Evolutionary conservation across 2,113 vertebrate genomes (phyloP).

Genomic region (Grammomys surdaster): DNA sequence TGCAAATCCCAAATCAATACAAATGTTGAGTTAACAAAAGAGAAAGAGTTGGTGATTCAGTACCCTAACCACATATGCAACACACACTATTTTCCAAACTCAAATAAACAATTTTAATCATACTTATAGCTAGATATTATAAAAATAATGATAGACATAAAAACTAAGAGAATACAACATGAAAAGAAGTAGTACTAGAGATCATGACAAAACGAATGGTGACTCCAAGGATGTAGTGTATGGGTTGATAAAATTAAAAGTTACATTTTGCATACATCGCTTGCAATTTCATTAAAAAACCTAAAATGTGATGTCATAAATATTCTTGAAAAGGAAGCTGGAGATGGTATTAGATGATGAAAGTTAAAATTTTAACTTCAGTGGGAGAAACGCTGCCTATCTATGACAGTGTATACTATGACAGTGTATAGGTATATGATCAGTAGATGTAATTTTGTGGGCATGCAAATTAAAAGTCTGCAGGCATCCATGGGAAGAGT

Average conservation of each 20-base stretch:
- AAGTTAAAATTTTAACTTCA: not conserved
- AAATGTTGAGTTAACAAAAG: not conserved
- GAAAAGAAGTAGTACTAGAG: not conserved
- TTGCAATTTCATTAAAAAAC: not conserved
- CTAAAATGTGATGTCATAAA: not conserved
- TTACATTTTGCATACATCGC: not conserved
- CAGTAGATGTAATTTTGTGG: not conserved
- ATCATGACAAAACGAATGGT: not conserved
- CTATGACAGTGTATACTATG: not conserved
- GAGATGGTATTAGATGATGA: not conserved
- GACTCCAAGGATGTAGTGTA: rapidly evolving
- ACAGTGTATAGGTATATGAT: not conserved
- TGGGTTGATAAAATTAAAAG: not conserved
- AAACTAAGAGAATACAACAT: not conserved
- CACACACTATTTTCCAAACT: not conserved
- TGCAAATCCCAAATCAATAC: not conserved
- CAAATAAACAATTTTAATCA: not conserved
- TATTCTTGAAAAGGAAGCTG: not conserved
- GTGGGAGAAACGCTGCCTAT: not conserved
- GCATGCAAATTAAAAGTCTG: not conserved
- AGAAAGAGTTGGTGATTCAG: not conserved
- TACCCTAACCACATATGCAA: not conserved
- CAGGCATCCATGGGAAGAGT: not conserved
- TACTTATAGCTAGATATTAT: not conserved
- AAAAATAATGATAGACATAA: not conserved